Base-by-base conservation (phyloP, 2,797 vertebrate genomes). In the Hypotaenidia philippensis region DNA sequence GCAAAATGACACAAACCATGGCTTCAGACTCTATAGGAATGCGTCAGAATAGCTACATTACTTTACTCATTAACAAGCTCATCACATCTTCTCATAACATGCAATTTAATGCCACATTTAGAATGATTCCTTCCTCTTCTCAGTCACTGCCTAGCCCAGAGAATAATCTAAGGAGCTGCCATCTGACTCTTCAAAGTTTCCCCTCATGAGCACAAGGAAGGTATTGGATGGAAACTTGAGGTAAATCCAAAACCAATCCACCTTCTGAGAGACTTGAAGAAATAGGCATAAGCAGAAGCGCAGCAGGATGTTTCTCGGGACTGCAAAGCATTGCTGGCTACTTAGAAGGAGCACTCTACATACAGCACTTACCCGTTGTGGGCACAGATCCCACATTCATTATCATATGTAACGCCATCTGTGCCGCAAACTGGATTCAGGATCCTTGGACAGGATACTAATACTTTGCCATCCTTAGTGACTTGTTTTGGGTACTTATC, bases 351-450 rank as follows among this genome's bases (percentile, higher is more conserved):
- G 36, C 22, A 1, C 21, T 40, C 36, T 18, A 11, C 0, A 21
- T 7, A 4, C 1, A 52, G 77, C 74, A 91, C 96, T 91, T 95
- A 97, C 96, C 1, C 2, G 11, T 95, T 97, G 74, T 95, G 70
- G 89, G 93, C 76, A 20, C 96, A 96, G 85, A 97, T 86, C 29
- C 2, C 9, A 4, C 96, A 97, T 74, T 96, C 96, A 1, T 96
- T 97, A n/a, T 83, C 77, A 8, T 97, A 97, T 0, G 94, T 96
- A 88, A 15, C 2, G 13, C 36, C 95, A 16, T 97, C 94, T 25
- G 96, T 96, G 95, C 95, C 96, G 0, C 96, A 97, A 7, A 96
- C 91, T 1, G 91, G 91, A 1, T 11, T 63, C 87, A 74, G 50
- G 70, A 13, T 49, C 83, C 63, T 93, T 1, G 95, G 56, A 34